Conservation (phyloP, 2,113 vertebrate genomes). For the Diglossa brunneiventris region DNA sequence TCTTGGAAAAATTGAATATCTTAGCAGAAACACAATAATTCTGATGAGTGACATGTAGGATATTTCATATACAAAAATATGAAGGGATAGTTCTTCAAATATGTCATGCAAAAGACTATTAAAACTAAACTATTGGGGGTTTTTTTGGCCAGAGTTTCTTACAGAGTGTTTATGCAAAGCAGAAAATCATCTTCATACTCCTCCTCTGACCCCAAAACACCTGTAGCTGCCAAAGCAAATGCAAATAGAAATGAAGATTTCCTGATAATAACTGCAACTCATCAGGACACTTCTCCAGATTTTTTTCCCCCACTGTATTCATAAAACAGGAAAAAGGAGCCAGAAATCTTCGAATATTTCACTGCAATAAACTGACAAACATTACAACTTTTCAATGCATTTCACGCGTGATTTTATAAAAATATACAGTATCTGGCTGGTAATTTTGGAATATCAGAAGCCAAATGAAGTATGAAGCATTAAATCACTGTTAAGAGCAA, state of each 20-base stretch:
- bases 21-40: not conserved
- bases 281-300: constrained; percentile 43
- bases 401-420: not conserved
- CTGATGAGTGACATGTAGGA: not conserved
- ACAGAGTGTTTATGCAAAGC: not conserved
- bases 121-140: not conserved
- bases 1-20: not conserved
- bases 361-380: not conserved
- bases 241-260: constrained; percentile 59
- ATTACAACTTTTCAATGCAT: not conserved
- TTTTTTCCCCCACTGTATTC: not conserved
- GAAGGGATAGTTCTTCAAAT: constrained; percentile 51
- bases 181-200: constrained; percentile 51
- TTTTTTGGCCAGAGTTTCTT: not conserved
- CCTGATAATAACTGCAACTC: constrained; percentile 30
- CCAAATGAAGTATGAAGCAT: not conserved
- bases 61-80: not conserved
- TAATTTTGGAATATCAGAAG: not conserved
- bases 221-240: constrained; percentile 66
- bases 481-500: not conserved
- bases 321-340: not conserved
- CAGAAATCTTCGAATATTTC: not conserved
- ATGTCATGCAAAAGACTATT: constrained; percentile 41
- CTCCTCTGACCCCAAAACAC: constrained; percentile 47
- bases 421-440: not conserved